Evolutionary conservation across 2,888 invertebrate genomes (phyloP), one percentile per base, ranked within the genome.

Genomic region (Dynastes maya): DNA sequence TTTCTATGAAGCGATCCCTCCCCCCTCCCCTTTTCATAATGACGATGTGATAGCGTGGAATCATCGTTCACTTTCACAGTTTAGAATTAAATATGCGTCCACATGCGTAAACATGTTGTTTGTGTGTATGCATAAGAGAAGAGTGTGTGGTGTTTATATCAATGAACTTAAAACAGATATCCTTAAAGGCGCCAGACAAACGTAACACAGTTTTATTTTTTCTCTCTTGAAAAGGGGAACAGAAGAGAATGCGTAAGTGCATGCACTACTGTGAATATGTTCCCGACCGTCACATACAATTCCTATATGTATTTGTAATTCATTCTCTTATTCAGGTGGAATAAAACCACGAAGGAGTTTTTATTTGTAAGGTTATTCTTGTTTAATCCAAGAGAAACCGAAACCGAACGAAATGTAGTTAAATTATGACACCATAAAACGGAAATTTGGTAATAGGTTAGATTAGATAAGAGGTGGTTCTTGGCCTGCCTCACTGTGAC

Each of bases 101-200:
- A 51, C 68, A 63, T 68, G 22, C 68, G 27, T 51, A 68, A 67
- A 67, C 65, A 45, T 49, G 32, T 37, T 65, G 45, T 51, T 27
- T 13, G 63, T 55, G 55, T 16, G 40, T n/a, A 55, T 16, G 22
- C 55, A 22, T n/a, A 16, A 3, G 55, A 55, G 45, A 55, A 55
- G 22, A n/a, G 65, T 29, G 53, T 76, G 51, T 67, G 76, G 53
- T 76, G 65, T 72, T 72, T 68, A 70, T 77, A 70, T 77, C 77
- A 77, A 68, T 77, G 70, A 77, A 77, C 70, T 58, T 70, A 77
- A 72, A 72, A 61, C 72, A 72, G 70, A 77, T 77, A 77, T 70
- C 58, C 58, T 45, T 68, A 68, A 45, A 80, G 80, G 80, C 80
- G 80, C 80, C 80, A 78, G 75, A 77, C 80, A 70, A 80, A 45